Evolutionary conservation across 1,140 invertebrate genomes (phyloP), one percentile per base, ranked within the genome.

Genomic region (Listronotus oregonensis): DNA sequence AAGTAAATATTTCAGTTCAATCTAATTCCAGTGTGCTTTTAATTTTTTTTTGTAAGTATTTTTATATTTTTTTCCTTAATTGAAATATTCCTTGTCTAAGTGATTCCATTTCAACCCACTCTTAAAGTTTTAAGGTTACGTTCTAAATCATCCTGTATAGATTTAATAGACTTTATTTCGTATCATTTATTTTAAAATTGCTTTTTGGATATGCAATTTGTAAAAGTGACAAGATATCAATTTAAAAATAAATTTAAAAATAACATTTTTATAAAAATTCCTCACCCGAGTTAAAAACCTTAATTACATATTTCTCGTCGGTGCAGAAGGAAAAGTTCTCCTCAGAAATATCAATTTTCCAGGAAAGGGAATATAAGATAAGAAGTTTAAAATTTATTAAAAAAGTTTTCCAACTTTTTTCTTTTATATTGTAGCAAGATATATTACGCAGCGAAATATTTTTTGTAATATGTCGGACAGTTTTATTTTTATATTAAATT

Each of bases 351-450:
- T 59, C 57, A 59, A 59, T 47, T 46, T 49, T 47, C 43, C 31
- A 40, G 31, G 43, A 14, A 40, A 55, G 37, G 37, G 32, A 59
- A 59, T 37, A 43, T 49, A 17, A 59, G 57, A 59, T 59, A 59
- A 46, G 57, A 59, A 47, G 57, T 59, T 59, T 43, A 47, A 59
- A 65, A 65, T 65, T 65, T 65, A 65, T 65, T 65, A 65, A 65
- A 65, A 46, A 65, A 65, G 63, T 65, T 65, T 59, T 9, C 7
- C 9, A 65, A 65, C 37, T 65, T 46, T 64, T n/a, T 52, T 49
- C 60, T 43, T 62, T 56, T 50, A 21, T 50, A 27, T 50, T 50
- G 15, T 50, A 18, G 47, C 47, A 50, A 50, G 47, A 50, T 50
- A 50, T 50, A 50, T 50, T 50, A 50, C 21, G 15, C 47, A 31